Evolutionary conservation across 2,888 invertebrate genomes (phyloP), one percentile per base, ranked within the genome.

Genomic region (Andrena camellia): DNA sequence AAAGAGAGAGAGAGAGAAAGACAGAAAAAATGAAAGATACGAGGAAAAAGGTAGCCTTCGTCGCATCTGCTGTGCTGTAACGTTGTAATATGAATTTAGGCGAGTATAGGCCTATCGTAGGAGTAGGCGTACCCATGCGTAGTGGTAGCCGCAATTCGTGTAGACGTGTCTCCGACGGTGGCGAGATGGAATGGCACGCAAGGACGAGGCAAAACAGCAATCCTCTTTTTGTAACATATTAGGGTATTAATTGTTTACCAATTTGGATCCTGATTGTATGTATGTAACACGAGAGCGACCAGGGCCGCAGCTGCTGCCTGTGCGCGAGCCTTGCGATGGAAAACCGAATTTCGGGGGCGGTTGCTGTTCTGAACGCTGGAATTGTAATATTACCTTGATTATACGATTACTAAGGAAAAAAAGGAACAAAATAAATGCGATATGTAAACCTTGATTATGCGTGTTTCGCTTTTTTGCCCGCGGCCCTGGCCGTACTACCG

Each of bases 321-420:
- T 60, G 82, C 82, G 84, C 73, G 72, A 86, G 81, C 81, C 74
- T 80, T 78, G 80, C 83, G 75, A 83, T 42, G 31, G 29, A 57
- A 71, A 48, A 59, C n/a, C 4, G 10, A 23, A 4, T 7, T 23
- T 60, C 84, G 88, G 91, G 90, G 90, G 90, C 90, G 92, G 92
- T 90, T 93, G 92, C 90, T 90, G 93, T 92, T 93, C 92, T 91
- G 92, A 92, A 90, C 92, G 92, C 92, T 91, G 70, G 59, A 57
- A 93, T 92, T 93, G 92, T 94, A 93, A 92, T 92, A 92, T 93
- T 93, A 94, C 92, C 92, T 92, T 92, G 92, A 94, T 94, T 94
- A 94, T 93, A 93, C 92, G 91, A 94, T 93, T 93, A 92, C 92
- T 94, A 92, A 91, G 89, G 92, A 90, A 85, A 81, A 75, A 90